These are phyloP conservation scores for Clunio marinus DNA, from an alignment of 2,888 invertebrate species.

Conservation along the genomic window DNA sequence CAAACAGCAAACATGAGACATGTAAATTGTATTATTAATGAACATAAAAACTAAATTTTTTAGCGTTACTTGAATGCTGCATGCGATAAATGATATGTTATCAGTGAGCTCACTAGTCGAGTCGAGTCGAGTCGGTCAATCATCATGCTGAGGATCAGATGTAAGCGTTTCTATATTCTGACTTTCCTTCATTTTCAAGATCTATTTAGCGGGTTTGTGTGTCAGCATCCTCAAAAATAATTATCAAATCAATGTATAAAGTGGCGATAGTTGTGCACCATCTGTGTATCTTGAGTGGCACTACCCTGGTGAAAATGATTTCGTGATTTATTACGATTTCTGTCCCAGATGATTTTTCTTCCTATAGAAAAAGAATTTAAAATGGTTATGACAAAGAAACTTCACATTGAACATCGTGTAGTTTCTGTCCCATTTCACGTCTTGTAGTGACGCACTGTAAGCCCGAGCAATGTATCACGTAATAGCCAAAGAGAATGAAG, in stretches of 20 bases:
- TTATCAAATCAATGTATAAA: neutral
- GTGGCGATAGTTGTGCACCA: neutral
- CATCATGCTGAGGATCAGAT: no score
- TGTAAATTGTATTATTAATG: no score
- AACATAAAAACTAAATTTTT: no score
- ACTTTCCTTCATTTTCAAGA: constrained; percentile 20
- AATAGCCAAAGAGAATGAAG: neutral
- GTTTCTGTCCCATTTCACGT: neutral
- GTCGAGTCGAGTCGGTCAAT: no score
- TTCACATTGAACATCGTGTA: neutral
- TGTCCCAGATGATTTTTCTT: neutral
- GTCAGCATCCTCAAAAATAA: neutral
- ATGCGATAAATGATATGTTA: no score
- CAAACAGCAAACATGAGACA: no score
- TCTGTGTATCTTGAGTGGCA: constrained; percentile 3
- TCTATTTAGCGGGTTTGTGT: constrained; percentile 1
- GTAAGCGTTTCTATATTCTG: no score
- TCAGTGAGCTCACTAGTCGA: no score
- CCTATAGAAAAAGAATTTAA: neutral
- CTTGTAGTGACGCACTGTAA: constrained; percentile 11
- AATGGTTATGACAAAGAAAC: neutral
- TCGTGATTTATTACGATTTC: neutral
- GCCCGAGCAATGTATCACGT: constrained; percentile 13
- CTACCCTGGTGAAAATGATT: constrained; percentile 2
- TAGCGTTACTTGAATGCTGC: no score